Evolutionary conservation across 2,113 vertebrate species (phyloP).

Genomic region (Aegithalos caudatus): DNA sequence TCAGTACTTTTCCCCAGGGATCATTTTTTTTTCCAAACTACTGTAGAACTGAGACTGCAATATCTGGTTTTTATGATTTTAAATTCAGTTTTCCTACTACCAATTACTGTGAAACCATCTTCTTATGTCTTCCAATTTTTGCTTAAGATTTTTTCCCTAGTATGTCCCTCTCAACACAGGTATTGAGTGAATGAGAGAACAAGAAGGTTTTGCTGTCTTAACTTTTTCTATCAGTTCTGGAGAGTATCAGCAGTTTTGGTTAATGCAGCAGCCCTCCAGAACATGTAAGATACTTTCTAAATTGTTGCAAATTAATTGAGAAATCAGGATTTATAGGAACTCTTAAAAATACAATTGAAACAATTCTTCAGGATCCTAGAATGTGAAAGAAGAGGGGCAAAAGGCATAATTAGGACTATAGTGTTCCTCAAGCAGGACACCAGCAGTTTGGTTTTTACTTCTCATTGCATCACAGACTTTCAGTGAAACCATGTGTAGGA

Average conservation of each 20-base stretch:
- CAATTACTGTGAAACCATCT: neutral
- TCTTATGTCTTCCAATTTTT: neutral
- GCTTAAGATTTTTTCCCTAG: neutral
- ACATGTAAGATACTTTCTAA: neutral
- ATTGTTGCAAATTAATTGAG: neutral
- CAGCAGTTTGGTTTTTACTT: neutral
- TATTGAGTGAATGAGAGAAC: neutral
- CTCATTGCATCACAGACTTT: neutral
- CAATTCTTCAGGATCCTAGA: neutral
- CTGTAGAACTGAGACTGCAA: neutral
- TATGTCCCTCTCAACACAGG: neutral
- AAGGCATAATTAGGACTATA: neutral
- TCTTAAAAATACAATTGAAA: neutral
- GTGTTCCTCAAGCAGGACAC: neutral
- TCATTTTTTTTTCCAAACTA: neutral
- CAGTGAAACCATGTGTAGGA: neutral
- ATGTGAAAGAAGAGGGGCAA: neutral
- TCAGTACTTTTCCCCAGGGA: neutral
- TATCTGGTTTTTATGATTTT: neutral
- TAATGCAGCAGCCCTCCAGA: neutral
- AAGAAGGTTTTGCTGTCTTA: neutral
- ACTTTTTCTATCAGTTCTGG: neutral
- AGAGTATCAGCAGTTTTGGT: neutral
- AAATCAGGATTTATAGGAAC: neutral
- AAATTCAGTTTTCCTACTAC: neutral